A percentile compares a stretch with the other conserved stretches of the same genome.
These are phyloP conservation scores for Serilophus lunatus DNA, from an alignment of 2,113 vertebrate genomes.

Conservation along the genomic window DNA sequence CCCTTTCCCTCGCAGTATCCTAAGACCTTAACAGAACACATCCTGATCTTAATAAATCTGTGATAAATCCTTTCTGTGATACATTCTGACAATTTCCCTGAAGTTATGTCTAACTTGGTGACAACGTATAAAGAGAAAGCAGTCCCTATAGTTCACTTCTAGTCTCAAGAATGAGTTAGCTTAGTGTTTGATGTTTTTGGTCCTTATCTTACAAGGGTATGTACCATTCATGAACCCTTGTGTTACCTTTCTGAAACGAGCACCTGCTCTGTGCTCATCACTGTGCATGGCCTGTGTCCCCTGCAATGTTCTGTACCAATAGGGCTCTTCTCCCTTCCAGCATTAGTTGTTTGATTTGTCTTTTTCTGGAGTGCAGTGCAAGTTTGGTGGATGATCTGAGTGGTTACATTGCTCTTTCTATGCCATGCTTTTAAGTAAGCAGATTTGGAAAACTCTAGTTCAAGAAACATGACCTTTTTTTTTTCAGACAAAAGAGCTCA, in stretches of 20 bases:
- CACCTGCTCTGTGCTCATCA: neutral
- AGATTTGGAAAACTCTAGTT: neutral
- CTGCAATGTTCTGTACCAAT: accelerated
- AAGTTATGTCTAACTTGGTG: neutral
- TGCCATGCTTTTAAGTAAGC: neutral
- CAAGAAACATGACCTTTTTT: neutral
- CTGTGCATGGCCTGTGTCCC: neutral
- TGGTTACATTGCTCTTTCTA: neutral
- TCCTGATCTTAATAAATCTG: neutral
- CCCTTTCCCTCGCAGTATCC: neutral
- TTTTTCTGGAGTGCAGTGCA: neutral
- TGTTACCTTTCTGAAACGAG: neutral
- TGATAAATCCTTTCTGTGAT: neutral
- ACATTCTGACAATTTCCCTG: neutral
- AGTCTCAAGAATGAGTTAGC: neutral
- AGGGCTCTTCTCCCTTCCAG: neutral
- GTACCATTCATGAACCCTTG: neutral
- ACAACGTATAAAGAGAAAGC: neutral
- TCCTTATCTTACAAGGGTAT: neutral
- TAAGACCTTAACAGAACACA: neutral
- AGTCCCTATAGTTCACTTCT: neutral
- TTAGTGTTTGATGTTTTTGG: neutral
- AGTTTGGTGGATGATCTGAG: neutral
- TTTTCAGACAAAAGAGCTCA: neutral
- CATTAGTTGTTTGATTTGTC: neutral